Percentiles rank a stretch among this genome's conserved stretches.
These are phyloP conservation scores for Sturnus vulgaris DNA, from an alignment of 2,113 vertebrate species.

Conservation along the genomic window DNA sequence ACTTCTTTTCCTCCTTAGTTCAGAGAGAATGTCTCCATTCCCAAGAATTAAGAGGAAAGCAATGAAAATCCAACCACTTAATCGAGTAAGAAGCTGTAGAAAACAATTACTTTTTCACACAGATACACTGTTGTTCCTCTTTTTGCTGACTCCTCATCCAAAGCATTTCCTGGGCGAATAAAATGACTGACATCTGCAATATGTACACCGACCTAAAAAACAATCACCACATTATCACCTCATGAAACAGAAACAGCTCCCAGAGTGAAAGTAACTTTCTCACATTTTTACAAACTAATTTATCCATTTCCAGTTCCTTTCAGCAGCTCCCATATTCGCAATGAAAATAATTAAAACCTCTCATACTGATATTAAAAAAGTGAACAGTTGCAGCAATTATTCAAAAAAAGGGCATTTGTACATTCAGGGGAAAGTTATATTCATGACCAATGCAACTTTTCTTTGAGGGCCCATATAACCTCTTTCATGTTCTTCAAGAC, in stretches of 20 bases:
- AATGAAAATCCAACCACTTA: not conserved
- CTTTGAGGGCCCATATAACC: not conserved
- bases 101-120: constrained; percentile 85
- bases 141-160: constrained; percentile 92
- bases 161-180: constrained; percentile 91
- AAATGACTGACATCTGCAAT: constrained; percentile 98
- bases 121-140: constrained; percentile 96
- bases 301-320: not conserved
- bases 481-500: not conserved
- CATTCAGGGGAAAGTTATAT: not conserved
- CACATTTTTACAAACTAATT: not conserved
- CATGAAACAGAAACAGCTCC: not conserved
- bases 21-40: not conserved
- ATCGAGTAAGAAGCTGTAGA: not conserved
- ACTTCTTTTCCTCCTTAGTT: not conserved
- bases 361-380: not conserved
- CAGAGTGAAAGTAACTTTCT: not conserved
- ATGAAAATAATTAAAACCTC: not conserved
- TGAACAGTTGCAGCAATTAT: not conserved
- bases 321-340: not conserved
- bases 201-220: constrained; percentile 90
- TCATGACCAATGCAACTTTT: not conserved
- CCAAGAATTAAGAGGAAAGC: not conserved
- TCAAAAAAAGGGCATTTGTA: not conserved
- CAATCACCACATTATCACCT: not conserved